phyloP scores from a whole-genome alignment of 2,797 vertebrate species.

The Sebastes variabilis region DNA sequence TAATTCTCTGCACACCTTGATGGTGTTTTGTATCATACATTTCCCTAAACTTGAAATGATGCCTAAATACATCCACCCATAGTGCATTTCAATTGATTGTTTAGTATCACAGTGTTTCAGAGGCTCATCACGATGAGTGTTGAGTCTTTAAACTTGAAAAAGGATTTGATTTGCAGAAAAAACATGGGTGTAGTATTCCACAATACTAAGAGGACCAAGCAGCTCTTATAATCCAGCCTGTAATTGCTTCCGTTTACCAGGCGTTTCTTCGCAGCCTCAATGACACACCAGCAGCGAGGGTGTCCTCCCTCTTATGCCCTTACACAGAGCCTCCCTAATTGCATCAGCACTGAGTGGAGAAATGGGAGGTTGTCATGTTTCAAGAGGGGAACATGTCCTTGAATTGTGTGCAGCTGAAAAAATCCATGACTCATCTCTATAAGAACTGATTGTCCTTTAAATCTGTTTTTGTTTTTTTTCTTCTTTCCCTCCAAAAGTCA shows the following conservation, averaged over 20 bases:
- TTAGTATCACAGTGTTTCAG: not conserved
- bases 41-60: not conserved
- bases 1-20: not conserved
- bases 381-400: constrained; percentile 44
- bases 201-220: constrained; percentile 12
- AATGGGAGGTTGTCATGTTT: constrained; percentile 45
- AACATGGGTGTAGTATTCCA: constrained; percentile 19
- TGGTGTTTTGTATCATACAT: not conserved
- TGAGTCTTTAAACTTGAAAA: constrained; percentile 7
- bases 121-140: constrained; percentile 5
- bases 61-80: not conserved
- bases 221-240: constrained; percentile 44
- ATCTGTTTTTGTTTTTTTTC: not conserved
- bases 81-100: constrained; percentile 11
- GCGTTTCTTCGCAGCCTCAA: constrained; percentile 45
- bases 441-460: constrained; percentile 36
- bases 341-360: constrained; percentile 39
- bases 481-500: constrained; percentile 82
- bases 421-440: constrained; percentile 37
- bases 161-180: constrained; percentile 27
- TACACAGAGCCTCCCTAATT: constrained; percentile 39
- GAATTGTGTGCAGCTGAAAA: constrained; percentile 31
- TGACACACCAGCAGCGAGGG: constrained; percentile 26
- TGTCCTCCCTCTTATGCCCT: constrained; percentile 31
- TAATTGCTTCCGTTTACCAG: constrained; percentile 65